A percentile compares a stretch with the other conserved stretches of the same genome.
Evolutionary conservation across 2,797 vertebrate genomes (phyloP).

Genomic region (Pseudotriccus pelzelni): DNA sequence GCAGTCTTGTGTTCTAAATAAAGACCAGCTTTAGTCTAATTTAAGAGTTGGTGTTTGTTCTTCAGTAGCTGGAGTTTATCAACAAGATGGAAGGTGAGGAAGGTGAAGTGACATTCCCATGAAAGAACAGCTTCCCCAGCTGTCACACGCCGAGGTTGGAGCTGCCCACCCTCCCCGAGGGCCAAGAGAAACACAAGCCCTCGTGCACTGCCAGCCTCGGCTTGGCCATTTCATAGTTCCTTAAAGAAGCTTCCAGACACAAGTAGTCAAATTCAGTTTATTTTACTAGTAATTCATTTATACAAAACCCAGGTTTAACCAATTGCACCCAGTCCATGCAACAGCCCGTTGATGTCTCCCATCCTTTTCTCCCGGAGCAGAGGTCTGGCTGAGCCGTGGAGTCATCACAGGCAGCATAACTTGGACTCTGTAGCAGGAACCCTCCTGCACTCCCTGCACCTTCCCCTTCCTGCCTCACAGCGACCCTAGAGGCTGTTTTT

Average conservation of each 20-base stretch:
- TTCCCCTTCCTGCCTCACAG: background rate
- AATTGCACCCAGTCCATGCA: too few species aligned
- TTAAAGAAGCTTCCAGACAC: background rate
- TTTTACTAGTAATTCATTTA: background rate
- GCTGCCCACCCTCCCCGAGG: background rate
- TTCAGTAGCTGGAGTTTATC: background rate
- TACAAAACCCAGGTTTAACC: background rate
- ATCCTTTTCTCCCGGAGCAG: background rate
- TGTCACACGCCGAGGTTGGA: background rate
- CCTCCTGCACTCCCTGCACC: background rate
- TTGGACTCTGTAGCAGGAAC: background rate
- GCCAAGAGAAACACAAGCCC: accelerated
- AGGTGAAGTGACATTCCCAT: background rate
- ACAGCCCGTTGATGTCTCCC: background rate
- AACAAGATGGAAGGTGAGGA: background rate
- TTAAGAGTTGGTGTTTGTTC: background rate
- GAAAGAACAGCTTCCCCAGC: background rate
- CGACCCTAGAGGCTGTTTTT: background rate
- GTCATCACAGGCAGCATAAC: background rate
- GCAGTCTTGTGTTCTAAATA: accelerated
- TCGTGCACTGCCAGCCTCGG: accelerated
- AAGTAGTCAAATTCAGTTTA: background rate
- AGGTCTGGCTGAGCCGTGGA: accelerated
- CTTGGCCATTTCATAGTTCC: accelerated
- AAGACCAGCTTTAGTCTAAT: background rate